These are phyloP conservation scores for Perccottus glenii DNA, from an alignment of 2,113 vertebrate species.

Conservation along the genomic window DNA sequence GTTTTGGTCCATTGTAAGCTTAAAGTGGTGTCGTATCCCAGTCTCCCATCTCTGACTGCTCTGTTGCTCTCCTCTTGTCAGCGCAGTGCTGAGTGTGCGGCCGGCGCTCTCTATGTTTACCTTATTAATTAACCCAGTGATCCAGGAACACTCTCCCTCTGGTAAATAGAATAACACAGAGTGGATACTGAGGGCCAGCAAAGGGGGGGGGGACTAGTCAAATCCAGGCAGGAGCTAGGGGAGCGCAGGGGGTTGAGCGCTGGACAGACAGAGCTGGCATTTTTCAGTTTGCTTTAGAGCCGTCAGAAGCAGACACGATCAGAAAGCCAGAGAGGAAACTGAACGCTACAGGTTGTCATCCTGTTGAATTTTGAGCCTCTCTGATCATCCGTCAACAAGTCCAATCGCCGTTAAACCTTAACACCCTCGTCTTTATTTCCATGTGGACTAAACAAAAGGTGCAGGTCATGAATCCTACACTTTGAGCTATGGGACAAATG, in stretches of 20 bases:
- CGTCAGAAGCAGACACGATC: slow-evolving; percentile 23
- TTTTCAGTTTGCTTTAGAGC: slow-evolving; percentile 31
- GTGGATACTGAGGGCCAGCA: slow-evolving; percentile 39
- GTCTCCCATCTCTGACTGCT: slow-evolving; percentile 25
- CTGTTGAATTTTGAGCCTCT: slow-evolving; percentile 43
- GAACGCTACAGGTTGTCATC: slow-evolving; percentile 26
- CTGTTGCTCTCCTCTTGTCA: slow-evolving; percentile 47
- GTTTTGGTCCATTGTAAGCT: background rate
- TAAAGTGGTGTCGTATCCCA: background rate
- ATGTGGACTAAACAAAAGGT: background rate
- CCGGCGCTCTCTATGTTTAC: slow-evolving; percentile 57
- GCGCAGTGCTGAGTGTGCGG: slow-evolving; percentile 57
- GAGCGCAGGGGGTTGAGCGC: background rate
- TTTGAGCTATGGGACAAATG: background rate
- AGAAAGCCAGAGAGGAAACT: slow-evolving; percentile 34
- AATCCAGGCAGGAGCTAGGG: slow-evolving; percentile 2
- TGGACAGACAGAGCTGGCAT: background rate
- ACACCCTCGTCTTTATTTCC: background rate
- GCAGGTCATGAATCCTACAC: background rate
- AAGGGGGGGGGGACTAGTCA: slow-evolving; percentile 22
- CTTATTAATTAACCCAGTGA: slow-evolving; percentile 76
- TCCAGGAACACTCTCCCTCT: slow-evolving; percentile 71
- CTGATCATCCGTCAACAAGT: slow-evolving; percentile 43
- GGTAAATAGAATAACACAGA: slow-evolving; percentile 65
- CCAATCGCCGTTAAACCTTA: background rate